phyloP scores from a whole-genome alignment of 2,888 invertebrate species.

The Phrixothrix hirtus region DNA sequence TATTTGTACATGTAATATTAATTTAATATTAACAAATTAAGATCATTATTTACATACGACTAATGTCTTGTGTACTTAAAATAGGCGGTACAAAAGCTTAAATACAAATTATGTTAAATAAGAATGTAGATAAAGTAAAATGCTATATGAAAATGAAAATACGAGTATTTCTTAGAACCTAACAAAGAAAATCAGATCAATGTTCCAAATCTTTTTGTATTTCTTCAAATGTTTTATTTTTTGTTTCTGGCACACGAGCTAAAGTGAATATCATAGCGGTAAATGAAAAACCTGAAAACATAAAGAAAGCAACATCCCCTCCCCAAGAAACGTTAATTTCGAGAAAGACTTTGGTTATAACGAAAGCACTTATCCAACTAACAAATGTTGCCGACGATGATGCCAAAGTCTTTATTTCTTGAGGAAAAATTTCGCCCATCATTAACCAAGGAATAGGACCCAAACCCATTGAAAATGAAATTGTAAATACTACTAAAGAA shows the following conservation, averaged over 20 bases:
- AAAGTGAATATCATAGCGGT: slow-evolving; percentile 68
- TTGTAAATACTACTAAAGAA: slow-evolving; percentile 70
- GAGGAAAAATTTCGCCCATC: slow-evolving; percentile 73
- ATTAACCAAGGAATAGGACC: slow-evolving; percentile 86
- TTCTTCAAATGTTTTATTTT: slow-evolving; percentile 37
- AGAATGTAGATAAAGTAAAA: neutral
- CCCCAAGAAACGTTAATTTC: slow-evolving; percentile 61
- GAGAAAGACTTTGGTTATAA: slow-evolving; percentile 71
- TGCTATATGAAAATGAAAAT: neutral
- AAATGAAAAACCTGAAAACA: slow-evolving; percentile 68
- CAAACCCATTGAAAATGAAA: slow-evolving; percentile 78
- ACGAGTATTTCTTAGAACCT: neutral
- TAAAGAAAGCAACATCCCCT: slow-evolving; percentile 68
- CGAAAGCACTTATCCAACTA: slow-evolving; percentile 76
- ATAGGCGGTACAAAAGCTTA: too few species aligned
- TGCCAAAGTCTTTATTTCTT: slow-evolving; percentile 74
- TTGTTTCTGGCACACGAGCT: slow-evolving; percentile 61
- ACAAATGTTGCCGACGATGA: slow-evolving; percentile 74
- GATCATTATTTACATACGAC: too few species aligned
- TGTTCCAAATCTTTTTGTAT: slow-evolving; percentile 20
- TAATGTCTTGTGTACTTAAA: too few species aligned
- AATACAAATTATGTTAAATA: too few species aligned
- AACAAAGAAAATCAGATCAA: neutral
- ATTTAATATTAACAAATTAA: too few species aligned
- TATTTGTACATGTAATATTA: too few species aligned